Base-by-base conservation (phyloP, 2,888 invertebrate genomes). In the Xylocampa areola region DNA sequence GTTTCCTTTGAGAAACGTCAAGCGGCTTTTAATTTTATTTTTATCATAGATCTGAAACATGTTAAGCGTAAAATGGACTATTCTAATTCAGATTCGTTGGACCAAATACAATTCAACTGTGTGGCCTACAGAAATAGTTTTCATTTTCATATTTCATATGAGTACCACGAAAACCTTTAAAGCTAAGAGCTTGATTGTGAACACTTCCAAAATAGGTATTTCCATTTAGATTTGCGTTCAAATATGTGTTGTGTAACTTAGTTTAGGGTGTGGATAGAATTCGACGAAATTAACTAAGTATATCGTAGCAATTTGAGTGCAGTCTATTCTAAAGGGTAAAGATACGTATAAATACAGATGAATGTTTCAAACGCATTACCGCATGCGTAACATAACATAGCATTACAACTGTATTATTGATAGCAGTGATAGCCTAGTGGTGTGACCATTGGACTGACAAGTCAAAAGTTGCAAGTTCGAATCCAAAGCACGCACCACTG, bases 1-100 rank as follows among this genome's bases (percentile, higher is more conserved):
- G 81, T 86, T 85, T 81, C 81, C 85, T 84, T 86, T 62, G 70
- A 76, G 77, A 80, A 84, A 85, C 83, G 74, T 84, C 84, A 80
- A 84, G 86, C 80, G 73, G 79, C 81, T 84, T 82, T 85, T 75
- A 77, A 74, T 75, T 76, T 81, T 32, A 4, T 45, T 82, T 80
- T 73, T 64, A 37, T 27, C 8, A 73, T 50, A 65, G 74, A 76
- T 66, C 62, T 73, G 41, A 62, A 68, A 76, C 67, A 63, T 54
- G 60, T 73, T 62, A 62, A 33, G 57, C 62, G 51, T 25, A 47
- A 64, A 73, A 74, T 66, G 57, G 72, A 55, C 53, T 63, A 53
- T 58, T 71, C 41, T 57, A 48, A 54, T 25, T 40, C 4, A n/a
- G 23, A 0, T 27, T 32, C 5, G 13, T 23, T 8, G 13, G 2